phyloP scores from a whole-genome alignment of 1,140 invertebrate genomes.

The Tetramorium simillimum region DNA sequence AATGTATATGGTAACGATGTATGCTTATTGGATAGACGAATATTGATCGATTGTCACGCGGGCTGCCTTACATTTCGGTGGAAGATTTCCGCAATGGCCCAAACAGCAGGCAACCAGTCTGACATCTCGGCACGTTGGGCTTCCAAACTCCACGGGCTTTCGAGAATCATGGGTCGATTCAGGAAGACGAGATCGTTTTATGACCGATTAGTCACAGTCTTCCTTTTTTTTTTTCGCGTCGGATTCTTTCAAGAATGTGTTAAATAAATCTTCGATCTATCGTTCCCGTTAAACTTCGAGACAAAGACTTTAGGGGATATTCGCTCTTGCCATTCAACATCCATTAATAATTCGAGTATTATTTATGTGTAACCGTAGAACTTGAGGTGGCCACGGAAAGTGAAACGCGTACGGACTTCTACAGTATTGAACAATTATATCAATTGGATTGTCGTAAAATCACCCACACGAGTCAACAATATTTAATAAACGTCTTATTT shows the following conservation, averaged over 20 bases:
- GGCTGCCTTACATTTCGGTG: constrained; percentile 57
- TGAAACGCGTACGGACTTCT: not conserved
- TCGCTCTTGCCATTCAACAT: not conserved
- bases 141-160: constrained; percentile 67
- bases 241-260: constrained; percentile 1
- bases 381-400: not conserved
- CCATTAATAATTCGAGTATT: constrained; percentile 40
- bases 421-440: not conserved
- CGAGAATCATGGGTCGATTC: constrained; percentile 10
- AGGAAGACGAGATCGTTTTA: constrained; percentile 21
- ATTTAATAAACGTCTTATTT: not conserved
- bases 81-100: constrained; percentile 65
- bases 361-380: constrained; percentile 46
- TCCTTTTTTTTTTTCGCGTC: not conserved
- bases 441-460: not conserved
- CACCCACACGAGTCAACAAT: not conserved
- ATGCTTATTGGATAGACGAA: not conserved
- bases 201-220: constrained; percentile 16
- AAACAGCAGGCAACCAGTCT: constrained; percentile 80
- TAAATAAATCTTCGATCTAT: constrained; percentile 25
- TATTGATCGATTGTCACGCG: constrained; percentile 68
- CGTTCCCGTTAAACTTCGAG: not conserved
- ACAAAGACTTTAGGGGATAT: not conserved
- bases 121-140: constrained; percentile 76
- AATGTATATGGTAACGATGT: not conserved